Conservation (phyloP, 2,888 invertebrate species). For the Campoplex capitator region DNA sequence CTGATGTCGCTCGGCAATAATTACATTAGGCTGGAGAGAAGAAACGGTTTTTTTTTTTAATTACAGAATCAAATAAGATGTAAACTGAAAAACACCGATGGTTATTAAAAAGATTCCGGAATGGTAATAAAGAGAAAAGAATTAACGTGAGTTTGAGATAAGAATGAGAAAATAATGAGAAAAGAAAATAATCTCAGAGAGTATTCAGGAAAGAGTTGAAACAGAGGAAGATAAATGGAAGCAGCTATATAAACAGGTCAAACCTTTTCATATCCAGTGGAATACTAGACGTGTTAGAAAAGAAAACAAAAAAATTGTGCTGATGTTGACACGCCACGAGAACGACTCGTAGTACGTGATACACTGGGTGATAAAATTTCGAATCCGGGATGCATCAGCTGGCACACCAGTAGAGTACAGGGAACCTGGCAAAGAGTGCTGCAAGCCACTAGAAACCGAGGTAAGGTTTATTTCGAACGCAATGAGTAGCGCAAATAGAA, state of each 20-base stretch:
- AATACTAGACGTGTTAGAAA: neutral
- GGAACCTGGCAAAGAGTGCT: conserved; percentile 1
- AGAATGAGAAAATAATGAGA: neutral
- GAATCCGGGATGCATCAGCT: conserved; percentile 42
- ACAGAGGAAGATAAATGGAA: neutral
- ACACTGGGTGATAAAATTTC: conserved; percentile 24
- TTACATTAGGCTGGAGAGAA: conserved; percentile 42
- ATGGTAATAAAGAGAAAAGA: conserved; percentile 19
- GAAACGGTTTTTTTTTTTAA: conserved; percentile 55
- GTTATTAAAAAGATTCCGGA: conserved; percentile 19
- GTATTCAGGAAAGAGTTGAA: neutral
- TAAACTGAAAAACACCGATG: neutral
- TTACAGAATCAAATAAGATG: conserved; percentile 35
- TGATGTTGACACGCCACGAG: conserved; percentile 25
- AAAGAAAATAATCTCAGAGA: conserved; percentile 1
- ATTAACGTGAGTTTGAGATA: conserved; percentile 7
- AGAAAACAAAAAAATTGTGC: neutral
- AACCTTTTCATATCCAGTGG: neutral
- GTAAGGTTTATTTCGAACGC: conserved; percentile 50
- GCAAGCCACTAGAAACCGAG: conserved; percentile 15
- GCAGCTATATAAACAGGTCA: neutral
- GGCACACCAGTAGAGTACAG: conserved; percentile 9
- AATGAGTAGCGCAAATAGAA: conserved; percentile 30
- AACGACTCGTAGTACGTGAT: conserved; percentile 35
- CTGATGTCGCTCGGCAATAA: conserved; percentile 25